Percentiles rank a stretch among this genome's conserved stretches.
phyloP scores from a whole-genome alignment of 2,797 vertebrate species.

The Galagoides demidoff region DNA sequence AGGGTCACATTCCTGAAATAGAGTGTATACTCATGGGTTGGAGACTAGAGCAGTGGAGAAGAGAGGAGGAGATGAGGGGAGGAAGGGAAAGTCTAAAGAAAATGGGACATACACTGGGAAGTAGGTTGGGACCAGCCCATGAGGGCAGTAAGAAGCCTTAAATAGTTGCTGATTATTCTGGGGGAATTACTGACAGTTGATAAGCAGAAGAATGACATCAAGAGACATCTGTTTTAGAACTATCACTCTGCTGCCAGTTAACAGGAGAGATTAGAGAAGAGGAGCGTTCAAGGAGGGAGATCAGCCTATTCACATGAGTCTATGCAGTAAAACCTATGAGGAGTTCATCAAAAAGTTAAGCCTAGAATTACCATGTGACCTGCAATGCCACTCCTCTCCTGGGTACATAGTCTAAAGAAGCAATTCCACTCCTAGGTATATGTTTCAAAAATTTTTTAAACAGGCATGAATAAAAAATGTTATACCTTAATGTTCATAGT shows the following conservation, averaged over 20 bases:
- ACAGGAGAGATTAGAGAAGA: neutral
- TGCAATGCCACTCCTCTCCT: neutral
- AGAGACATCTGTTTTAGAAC: neutral
- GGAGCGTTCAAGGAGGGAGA: neutral
- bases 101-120: neutral
- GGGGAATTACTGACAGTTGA: neutral
- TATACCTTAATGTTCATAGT: neutral
- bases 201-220: neutral
- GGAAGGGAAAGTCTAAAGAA: neutral
- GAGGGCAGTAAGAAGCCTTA: neutral
- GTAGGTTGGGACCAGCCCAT: neutral
- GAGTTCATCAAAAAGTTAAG: neutral
- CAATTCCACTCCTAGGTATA: neutral
- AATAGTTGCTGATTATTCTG: neutral
- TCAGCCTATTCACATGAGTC: neutral
- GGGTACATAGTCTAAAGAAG: neutral
- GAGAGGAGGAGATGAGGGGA: neutral
- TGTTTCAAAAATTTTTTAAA: slow-evolving; percentile 13
- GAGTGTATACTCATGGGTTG: neutral
- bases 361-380: neutral
- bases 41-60: neutral
- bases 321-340: neutral
- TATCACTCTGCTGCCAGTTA: neutral
- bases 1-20: neutral
- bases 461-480: neutral